Evolutionary conservation across 2,888 invertebrate species (phyloP).

Genomic region (Kuschelorhynchus macadamiae): DNA sequence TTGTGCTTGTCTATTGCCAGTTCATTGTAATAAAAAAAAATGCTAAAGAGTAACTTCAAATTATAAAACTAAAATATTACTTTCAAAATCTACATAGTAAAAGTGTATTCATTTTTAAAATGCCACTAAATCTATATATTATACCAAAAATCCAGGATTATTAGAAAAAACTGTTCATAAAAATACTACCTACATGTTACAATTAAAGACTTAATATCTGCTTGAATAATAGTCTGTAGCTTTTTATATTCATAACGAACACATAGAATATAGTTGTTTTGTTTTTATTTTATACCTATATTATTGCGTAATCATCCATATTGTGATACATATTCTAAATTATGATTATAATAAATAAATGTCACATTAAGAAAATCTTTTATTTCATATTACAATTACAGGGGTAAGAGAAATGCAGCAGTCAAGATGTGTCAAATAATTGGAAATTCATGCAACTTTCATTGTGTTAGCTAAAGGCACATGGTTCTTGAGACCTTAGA

Average conservation of each 20-base stretch:
- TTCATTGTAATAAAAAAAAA: too few relatives aligned
- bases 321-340: slow-evolving; percentile 69
- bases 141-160: slow-evolving; percentile 51
- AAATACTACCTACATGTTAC: slow-evolving; percentile 43
- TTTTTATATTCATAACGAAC: slow-evolving; percentile 65
- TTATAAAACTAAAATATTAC: too few relatives aligned
- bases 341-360: slow-evolving; percentile 54
- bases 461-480: not conserved
- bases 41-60: too few relatives aligned
- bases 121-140: slow-evolving; percentile 27
- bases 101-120: too few relatives aligned
- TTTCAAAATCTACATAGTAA: too few relatives aligned
- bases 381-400: not conserved
- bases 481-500: not conserved
- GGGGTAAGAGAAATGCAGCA: too few relatives aligned
- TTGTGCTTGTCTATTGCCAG: too few relatives aligned
- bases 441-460: too few relatives aligned
- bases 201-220: slow-evolving; percentile 5
- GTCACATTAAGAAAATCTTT: not conserved
- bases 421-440: too few relatives aligned
- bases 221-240: slow-evolving; percentile 63
- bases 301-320: slow-evolving; percentile 65
- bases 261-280: slow-evolving; percentile 60
- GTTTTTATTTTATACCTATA: slow-evolving; percentile 65
- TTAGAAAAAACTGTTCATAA: slow-evolving; percentile 62